phyloP scores from a whole-genome alignment of 2,888 invertebrate genomes.

The Tenthredo distinguenda region DNA sequence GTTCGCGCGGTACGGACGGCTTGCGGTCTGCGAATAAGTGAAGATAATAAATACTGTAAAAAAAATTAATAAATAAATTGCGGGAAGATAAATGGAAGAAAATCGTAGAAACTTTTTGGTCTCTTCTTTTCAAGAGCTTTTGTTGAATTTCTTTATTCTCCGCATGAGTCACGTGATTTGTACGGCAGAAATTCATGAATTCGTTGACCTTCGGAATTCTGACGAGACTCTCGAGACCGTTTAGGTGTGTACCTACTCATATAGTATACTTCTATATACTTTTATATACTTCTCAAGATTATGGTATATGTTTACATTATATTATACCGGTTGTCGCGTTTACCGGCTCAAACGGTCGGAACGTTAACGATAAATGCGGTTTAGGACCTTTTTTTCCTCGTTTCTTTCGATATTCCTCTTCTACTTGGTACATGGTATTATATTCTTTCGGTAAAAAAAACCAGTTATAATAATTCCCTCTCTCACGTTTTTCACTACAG shows the following conservation, averaged over 20 bases:
- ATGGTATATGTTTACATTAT: neutral
- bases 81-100: neutral
- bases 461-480: neutral
- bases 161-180: neutral
- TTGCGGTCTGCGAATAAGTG: neutral
- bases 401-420: neutral
- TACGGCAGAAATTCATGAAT: neutral
- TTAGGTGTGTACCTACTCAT: neutral
- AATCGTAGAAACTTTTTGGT: neutral
- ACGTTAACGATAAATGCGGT: neutral
- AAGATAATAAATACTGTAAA: neutral
- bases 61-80: neutral
- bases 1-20: neutral
- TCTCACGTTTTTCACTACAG: neutral
- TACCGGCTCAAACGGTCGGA: slow-evolving; percentile 12
- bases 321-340: slow-evolving; percentile 19
- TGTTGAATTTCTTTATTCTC: neutral
- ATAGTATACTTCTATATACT: neutral
- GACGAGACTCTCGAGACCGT: slow-evolving; percentile 10
- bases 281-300: neutral
- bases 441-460: neutral
- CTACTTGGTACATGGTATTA: neutral
- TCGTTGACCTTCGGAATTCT: slow-evolving; percentile 7
- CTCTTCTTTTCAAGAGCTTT: neutral
- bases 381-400: neutral